phyloP scores from a whole-genome alignment of 2,113 vertebrate species.

The Stegostoma tigrinum region DNA sequence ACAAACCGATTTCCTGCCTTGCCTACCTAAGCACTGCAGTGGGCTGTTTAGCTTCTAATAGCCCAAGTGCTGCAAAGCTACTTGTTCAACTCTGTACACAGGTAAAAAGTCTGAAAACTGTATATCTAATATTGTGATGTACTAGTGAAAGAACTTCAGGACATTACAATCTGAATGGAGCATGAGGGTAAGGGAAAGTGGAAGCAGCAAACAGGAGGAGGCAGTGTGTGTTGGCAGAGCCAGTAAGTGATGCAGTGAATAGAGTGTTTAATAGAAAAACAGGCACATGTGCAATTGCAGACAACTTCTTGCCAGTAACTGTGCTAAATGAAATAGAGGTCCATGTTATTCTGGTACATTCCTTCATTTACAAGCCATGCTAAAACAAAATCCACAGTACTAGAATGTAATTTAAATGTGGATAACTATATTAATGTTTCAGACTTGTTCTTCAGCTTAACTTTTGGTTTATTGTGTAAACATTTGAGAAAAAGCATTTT shows the following conservation, averaged over 20 bases:
- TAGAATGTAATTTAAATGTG: too few relatives aligned
- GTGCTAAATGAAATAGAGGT: background rate
- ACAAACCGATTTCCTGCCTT: slow-evolving; percentile 91
- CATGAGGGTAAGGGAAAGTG: too few relatives aligned
- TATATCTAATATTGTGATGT: background rate
- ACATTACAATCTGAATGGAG: background rate
- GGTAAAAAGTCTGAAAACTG: slow-evolving; percentile 51
- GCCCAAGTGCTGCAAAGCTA: slow-evolving; percentile 85
- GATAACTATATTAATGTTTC: background rate
- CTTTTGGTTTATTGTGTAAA: slow-evolving; percentile 1
- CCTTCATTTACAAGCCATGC: background rate
- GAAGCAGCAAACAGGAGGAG: too few relatives aligned
- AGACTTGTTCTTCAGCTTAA: background rate
- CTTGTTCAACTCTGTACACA: slow-evolving; percentile 93
- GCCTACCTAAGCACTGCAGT: slow-evolving; percentile 95
- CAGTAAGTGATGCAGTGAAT: background rate
- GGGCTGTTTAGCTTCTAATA: slow-evolving; percentile 90
- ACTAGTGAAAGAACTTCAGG: background rate
- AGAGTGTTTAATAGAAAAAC: background rate
- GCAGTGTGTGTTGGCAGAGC: background rate
- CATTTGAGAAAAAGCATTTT: too few relatives aligned
- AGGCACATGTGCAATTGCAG: too few relatives aligned
- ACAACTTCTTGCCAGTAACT: background rate
- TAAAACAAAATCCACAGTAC: background rate
- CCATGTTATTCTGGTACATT: background rate